Percentiles rank a stretch among this genome's conserved stretches.
phyloP scores from a whole-genome alignment of 1,140 invertebrate species.

The Drosophila guanche region DNA sequence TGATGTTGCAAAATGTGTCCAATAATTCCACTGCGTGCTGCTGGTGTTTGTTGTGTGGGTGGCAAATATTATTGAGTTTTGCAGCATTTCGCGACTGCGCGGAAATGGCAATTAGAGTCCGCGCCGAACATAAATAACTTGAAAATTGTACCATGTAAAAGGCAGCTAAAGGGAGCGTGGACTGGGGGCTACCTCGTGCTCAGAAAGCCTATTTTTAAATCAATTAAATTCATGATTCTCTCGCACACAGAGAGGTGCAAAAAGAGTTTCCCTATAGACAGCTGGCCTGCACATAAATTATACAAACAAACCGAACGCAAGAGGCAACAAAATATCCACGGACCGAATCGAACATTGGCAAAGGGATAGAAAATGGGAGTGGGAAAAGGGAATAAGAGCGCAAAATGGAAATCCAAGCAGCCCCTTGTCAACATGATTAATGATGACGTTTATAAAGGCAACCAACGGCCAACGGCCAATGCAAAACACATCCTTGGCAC shows the following conservation, averaged over 20 bases:
- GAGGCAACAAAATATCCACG: slow-evolving; percentile 63
- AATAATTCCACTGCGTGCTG: slow-evolving; percentile 5
- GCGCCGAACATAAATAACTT: slow-evolving; percentile 69
- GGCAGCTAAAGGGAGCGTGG: neutral
- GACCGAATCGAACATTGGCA: slow-evolving; percentile 42
- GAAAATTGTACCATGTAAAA: slow-evolving; percentile 55
- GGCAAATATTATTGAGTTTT: slow-evolving; percentile 72
- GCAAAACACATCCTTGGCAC: slow-evolving; percentile 41
- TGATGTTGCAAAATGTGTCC: slow-evolving; percentile 62
- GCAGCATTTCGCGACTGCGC: slow-evolving; percentile 71
- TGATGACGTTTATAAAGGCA: slow-evolving; percentile 80
- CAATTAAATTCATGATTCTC: too few relatives aligned
- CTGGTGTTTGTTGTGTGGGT: slow-evolving; percentile 1
- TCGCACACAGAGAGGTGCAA: slow-evolving; percentile 4
- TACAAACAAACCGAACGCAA: slow-evolving; percentile 62
- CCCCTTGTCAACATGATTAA: slow-evolving; percentile 82
- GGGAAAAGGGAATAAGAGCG: slow-evolving; percentile 39
- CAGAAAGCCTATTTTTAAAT: neutral
- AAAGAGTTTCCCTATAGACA: slow-evolving; percentile 27
- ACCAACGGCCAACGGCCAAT: slow-evolving; percentile 17
- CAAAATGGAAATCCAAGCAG: slow-evolving; percentile 74
- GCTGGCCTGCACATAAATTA: slow-evolving; percentile 68
- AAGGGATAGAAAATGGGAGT: slow-evolving; percentile 37
- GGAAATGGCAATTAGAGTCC: slow-evolving; percentile 78
- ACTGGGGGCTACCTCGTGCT: slow-evolving; percentile 15